Percentiles rank a stretch among this genome's conserved stretches.
Conservation (phyloP, 2,797 vertebrate species). For the Sebastolobus altivelis region DNA sequence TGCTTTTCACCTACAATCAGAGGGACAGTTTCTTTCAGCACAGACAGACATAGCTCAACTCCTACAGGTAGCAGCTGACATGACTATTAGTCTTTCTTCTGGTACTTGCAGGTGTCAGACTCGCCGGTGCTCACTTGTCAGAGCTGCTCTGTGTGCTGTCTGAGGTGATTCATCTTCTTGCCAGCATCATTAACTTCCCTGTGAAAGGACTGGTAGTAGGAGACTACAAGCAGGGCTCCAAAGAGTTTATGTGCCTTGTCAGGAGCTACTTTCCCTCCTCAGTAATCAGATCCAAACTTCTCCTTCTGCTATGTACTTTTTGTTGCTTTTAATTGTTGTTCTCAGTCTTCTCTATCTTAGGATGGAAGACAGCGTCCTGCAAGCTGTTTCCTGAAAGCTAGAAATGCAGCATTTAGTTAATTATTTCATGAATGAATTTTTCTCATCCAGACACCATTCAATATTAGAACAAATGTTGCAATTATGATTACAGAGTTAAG, state of each 20-base stretch:
- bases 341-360: constrained; percentile 17
- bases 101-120: constrained; percentile 90
- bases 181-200: constrained; percentile 93
- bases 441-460: constrained; percentile 48
- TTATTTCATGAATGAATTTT: constrained; percentile 44
- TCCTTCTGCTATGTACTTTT: constrained; percentile 46
- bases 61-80: constrained; percentile 85
- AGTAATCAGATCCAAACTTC: constrained; percentile 88
- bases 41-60: constrained; percentile 83
- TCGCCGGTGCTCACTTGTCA: constrained; percentile 89
- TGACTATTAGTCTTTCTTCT: constrained; percentile 86
- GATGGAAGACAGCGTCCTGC: constrained; percentile 1
- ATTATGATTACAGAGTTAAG: constrained; percentile 63
- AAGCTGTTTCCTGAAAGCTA: constrained; percentile 14
- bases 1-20: constrained; percentile 66
- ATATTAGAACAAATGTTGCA: constrained; percentile 51
- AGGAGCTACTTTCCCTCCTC: constrained; percentile 84
- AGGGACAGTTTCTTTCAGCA: constrained; percentile 75
- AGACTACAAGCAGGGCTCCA: constrained; percentile 83
- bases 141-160: constrained; percentile 91
- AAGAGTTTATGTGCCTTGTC: constrained; percentile 88
- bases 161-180: constrained; percentile 97
- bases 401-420: constrained; percentile 27
- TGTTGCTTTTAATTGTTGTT: constrained; percentile 55
- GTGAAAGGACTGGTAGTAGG: constrained; percentile 93